Conservation (phyloP, 2,113 vertebrate genomes). For the Camarhynchus parvulus region DNA sequence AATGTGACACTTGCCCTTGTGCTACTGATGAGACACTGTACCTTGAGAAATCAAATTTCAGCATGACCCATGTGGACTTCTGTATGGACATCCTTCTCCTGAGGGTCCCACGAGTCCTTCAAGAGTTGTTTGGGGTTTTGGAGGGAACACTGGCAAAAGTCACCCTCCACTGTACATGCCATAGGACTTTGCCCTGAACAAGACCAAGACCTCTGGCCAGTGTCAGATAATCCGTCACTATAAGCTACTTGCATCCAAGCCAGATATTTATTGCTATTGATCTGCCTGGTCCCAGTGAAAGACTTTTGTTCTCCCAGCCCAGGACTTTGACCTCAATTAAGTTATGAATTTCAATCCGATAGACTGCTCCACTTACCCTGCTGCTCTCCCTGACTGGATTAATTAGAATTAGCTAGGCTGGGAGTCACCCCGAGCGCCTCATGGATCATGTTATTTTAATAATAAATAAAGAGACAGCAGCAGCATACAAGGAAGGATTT, state of each 20-base stretch:
- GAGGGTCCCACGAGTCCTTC: background rate
- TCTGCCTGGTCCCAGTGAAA: conserved; percentile 91
- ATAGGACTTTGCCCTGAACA: conserved; percentile 71
- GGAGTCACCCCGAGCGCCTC: conserved; percentile 85
- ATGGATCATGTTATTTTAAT: conserved; percentile 97
- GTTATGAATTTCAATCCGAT: conserved; percentile 99
- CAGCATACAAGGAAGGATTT: conserved; percentile 78
- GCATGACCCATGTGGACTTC: background rate
- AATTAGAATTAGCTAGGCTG: conserved; percentile 97
- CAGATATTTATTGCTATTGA: conserved; percentile 99
- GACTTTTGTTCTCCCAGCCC: conserved; percentile 96
- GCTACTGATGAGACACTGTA: background rate
- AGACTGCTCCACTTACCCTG: conserved; percentile 94
- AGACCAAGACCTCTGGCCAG: conserved; percentile 80
- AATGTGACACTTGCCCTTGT: conserved; percentile 44
- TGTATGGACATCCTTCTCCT: background rate
- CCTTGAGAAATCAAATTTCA: conserved; percentile 9
- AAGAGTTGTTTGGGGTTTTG: conserved; percentile 15
- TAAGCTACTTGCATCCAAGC: conserved; percentile 86
- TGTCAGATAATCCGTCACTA: conserved; percentile 86
- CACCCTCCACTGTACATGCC: conserved; percentile 17
- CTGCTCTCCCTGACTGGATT: conserved; percentile 92
- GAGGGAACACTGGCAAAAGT: conserved; percentile 56
- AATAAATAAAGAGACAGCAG: conserved; percentile 88
- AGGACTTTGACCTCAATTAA: conserved; percentile 99